Percentiles rank a stretch among this genome's conserved stretches.
Conservation (phyloP, 2,797 vertebrate genomes). For the Acropternis orthonyx region DNA sequence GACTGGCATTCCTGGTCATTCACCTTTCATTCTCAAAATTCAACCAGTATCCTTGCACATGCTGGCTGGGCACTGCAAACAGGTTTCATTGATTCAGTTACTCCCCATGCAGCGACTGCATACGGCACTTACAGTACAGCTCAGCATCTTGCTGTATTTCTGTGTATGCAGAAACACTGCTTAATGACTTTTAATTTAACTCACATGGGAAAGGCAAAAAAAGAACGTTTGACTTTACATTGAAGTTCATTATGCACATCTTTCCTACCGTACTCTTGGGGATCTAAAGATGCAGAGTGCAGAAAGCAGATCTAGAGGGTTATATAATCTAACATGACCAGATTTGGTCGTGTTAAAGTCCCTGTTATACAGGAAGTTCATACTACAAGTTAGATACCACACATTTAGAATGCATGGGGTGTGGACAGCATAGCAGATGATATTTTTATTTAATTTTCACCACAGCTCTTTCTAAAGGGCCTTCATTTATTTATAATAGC, state of each 20-base stretch:
- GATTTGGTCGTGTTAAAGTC: not conserved
- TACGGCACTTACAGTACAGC: not conserved
- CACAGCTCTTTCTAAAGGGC: not conserved
- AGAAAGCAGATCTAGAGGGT: not conserved
- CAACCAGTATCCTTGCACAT: not conserved
- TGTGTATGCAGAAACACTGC: not conserved
- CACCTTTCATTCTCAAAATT: not conserved
- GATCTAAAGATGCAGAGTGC: not conserved
- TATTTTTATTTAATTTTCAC: not conserved
- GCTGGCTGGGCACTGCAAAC: not conserved
- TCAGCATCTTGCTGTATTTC: not conserved
- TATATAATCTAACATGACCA: not conserved
- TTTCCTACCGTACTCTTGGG: not conserved
- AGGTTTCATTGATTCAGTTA: not conserved
- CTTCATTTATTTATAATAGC: not conserved
- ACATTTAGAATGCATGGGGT: not conserved
- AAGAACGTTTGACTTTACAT: not conserved
- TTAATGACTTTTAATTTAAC: slow-evolving; percentile 3
- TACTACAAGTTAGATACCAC: not conserved
- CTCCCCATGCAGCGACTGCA: not conserved
- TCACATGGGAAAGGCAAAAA: not conserved
- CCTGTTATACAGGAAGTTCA: not conserved
- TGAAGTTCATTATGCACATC: not conserved
- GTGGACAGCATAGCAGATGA: not conserved
- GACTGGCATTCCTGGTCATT: not conserved